Base-by-base conservation (phyloP, 2,888 invertebrate genomes). In the Axea sp. region DNA sequence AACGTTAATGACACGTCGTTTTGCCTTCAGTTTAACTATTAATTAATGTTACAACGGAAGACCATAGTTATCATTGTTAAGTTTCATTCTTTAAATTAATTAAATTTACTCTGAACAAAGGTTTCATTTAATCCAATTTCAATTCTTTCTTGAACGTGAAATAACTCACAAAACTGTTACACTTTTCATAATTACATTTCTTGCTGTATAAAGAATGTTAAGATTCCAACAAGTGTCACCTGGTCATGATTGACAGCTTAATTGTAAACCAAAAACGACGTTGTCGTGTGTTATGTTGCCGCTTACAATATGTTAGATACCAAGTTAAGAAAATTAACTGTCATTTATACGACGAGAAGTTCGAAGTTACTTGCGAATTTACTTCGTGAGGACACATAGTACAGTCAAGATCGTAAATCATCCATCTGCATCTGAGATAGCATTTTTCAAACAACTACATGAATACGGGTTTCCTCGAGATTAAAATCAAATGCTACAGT, bases 311-410 rank as follows among this genome's bases (percentile, higher is more conserved):
- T 15, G 22, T 9, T 26, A 5, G 9, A 31, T 9, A 33, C 19
- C 14, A 35, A 47, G 37, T 59, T 59, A 45, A 59, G 59, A 26
- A 59, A 59, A 55, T 55, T 39, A 39, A 55, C 55, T 39, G 55
- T 39, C 55, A 39, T 55, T 39, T 39, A 19, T 19, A n/a, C 15
- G 9, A 30, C 14, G n/a, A 19, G 24, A 17, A 37, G 15, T 53
- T 53, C 4, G 15, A 26, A 53, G 8, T 53, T 33, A 33, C 33
- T 31, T 47, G 19, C 11, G 12, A 22, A 12, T 24, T 17, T 17
- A 19, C 19, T 15, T 9, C 9, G 6, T 1, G 37, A 8, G 5
- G 5, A 39, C 2, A 39, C 12, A 39, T 17, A 39, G 19, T 19
- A 19, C 37, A 39, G 19, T 19, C 6, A 2, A 7, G 17, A 45